Evolutionary conservation across 2,888 invertebrate species (phyloP).

Genomic region (Rotaria sp.): DNA sequence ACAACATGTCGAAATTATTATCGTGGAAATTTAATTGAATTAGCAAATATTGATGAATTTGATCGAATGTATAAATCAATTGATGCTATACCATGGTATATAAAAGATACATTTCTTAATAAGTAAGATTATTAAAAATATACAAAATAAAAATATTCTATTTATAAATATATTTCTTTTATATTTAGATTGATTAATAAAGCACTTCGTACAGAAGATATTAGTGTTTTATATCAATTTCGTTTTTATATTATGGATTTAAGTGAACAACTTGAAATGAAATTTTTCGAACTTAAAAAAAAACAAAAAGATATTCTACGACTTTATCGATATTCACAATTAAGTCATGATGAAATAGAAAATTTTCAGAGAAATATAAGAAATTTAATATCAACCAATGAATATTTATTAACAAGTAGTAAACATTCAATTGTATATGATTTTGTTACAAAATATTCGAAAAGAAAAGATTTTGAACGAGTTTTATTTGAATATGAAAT

Average conservation of each 20-base stretch:
- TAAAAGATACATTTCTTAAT: conserved; percentile 5
- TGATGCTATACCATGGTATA: conserved; percentile 20
- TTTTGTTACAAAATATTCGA: neutral
- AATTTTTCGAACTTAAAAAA: neutral
- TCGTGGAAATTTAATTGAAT: neutral
- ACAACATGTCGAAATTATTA: neutral
- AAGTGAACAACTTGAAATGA: neutral
- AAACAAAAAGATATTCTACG: neutral
- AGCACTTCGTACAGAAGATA: conserved; percentile 15
- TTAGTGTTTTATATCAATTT: neutral
- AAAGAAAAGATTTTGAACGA: neutral
- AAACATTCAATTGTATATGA: neutral
- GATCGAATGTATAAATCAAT: neutral
- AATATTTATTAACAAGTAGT: conserved; percentile 5
- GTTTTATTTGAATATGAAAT: neutral
- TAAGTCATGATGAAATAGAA: neutral
- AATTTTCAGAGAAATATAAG: neutral
- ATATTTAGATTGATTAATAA: neutral
- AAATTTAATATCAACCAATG: conserved; percentile 21
- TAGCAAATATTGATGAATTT: neutral
- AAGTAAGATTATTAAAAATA: neutral
- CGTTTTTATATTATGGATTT: conserved; percentile 21
- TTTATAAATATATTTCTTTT: neutral
- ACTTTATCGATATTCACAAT: neutral
- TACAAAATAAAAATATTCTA: too few species aligned